Conservation (phyloP, 2,797 vertebrate species). For the Danio albolineatus region DNA sequence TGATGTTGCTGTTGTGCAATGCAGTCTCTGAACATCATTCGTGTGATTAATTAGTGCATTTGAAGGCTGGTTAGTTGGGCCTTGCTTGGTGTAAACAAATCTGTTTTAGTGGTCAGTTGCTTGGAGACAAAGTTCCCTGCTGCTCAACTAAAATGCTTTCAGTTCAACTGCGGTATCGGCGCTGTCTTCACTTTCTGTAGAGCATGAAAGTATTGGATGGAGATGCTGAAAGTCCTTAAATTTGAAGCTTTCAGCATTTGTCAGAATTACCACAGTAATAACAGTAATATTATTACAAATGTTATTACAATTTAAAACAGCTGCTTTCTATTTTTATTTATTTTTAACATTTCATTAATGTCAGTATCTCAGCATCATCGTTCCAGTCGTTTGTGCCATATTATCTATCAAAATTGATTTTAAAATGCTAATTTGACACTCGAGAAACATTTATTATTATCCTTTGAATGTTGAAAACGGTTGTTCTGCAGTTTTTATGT, state of each 20-base stretch:
- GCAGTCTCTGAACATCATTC: constrained; percentile 22
- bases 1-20: constrained; percentile 15
- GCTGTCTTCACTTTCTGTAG: constrained; percentile 5
- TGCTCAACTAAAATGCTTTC: constrained; percentile 8
- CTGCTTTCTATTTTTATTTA: no score
- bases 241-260: neutral
- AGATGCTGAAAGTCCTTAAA: neutral
- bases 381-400: neutral
- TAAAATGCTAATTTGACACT: neutral
- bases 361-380: neutral
- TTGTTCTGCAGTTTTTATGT: neutral
- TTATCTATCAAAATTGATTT: neutral
- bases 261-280: no score
- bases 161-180: neutral
- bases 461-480: neutral
- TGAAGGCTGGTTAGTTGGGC: constrained; percentile 19
- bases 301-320: neutral
- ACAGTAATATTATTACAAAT: no score
- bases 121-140: constrained; percentile 17
- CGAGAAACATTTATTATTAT: neutral
- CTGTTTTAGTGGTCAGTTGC: constrained; percentile 20
- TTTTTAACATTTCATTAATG: neutral
- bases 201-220: neutral
- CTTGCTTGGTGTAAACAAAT: constrained; percentile 20
- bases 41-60: constrained; percentile 20